These are phyloP conservation scores for Nasonovia ribisnigri DNA, from an alignment of 2,888 invertebrate genomes.

Conservation along the genomic window DNA sequence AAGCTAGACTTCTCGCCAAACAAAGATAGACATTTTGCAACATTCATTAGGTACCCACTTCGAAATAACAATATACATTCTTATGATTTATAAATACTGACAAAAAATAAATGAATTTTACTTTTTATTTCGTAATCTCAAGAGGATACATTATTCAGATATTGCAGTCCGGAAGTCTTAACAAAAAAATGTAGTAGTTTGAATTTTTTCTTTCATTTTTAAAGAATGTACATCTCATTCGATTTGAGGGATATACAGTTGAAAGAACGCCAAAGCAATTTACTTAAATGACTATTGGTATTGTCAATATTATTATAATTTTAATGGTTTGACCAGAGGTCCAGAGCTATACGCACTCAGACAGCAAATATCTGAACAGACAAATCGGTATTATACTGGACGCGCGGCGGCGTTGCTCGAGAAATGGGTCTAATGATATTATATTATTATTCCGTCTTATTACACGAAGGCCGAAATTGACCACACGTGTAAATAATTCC, in stretches of 20 bases:
- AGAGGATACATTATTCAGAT: neutral
- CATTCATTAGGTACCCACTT: neutral
- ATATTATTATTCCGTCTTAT: conserved; percentile 25
- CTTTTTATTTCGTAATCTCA: neutral
- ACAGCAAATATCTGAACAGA: neutral
- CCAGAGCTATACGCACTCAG: neutral
- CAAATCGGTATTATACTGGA: conserved; percentile 5
- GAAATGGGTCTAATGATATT: conserved; percentile 39
- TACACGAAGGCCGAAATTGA: conserved; percentile 30
- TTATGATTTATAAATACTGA: neutral
- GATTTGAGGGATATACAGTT: neutral
- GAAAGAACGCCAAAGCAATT: conserved; percentile 39
- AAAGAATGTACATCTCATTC: neutral
- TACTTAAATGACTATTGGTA: conserved; percentile 35
- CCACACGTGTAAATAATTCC: conserved; percentile 42
- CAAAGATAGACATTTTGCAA: neutral
- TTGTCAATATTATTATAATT: conserved; percentile 1
- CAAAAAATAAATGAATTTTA: too few relatives aligned
- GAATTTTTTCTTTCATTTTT: conserved; percentile 3
- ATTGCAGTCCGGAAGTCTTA: neutral
- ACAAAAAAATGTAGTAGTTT: neutral
- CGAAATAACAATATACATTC: neutral
- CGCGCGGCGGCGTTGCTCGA: neutral
- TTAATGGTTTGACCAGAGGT: conserved; percentile 26
- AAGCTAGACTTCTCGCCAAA: neutral